Base-by-base conservation (phyloP, 2,113 vertebrate genomes). In the Spermophilus dauricus region DNA sequence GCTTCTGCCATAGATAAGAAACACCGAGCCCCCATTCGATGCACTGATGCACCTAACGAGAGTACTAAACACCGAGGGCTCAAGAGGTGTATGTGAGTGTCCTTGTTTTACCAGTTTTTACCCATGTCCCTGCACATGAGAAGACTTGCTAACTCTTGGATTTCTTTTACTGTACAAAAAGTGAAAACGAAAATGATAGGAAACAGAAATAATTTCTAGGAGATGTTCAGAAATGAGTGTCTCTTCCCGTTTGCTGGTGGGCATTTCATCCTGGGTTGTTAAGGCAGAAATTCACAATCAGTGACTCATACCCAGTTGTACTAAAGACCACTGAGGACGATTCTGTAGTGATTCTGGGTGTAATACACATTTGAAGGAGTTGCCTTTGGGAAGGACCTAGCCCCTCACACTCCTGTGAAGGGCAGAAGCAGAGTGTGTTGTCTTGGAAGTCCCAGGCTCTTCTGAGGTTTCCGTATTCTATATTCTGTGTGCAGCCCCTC, bases 11-110 rank as follows among this genome's bases (percentile, higher is more conserved):
- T 34, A 39, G 3, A 7, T 4, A 14, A 17, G 14, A 24, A 73
- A 14, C 17, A 53, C 30, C 0, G 13, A 77, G 72, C 0, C 1
- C 5, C 30, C 28, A 34, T 6, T 37, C 6, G 34, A 48, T 56
- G 5, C 2, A 9, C 5, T 7, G 45, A 14, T 10, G 37, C 28
- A 12, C 61, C 61, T 22, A 7, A 58, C 3, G 14, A 17, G 51
- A 53, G 51, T 16, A 16, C 51, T 53, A 0, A 53, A 53, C 51
- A 63, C 24, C 11, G 8, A 26, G 61, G 61, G 24, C 58, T 77
- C 26, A 48, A 22, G 10, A 32, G 58, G 5, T 4, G 37, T 37
- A 22, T 0, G 28, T 56, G 58, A 18, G 4, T 56, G n/a, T 93
- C n/a, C 45, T 53, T 26, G 42, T 9, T 9, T 77, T 45, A 10